Evolutionary conservation across 2,797 vertebrate species (phyloP).

Genomic region (Champsocephalus esox): DNA sequence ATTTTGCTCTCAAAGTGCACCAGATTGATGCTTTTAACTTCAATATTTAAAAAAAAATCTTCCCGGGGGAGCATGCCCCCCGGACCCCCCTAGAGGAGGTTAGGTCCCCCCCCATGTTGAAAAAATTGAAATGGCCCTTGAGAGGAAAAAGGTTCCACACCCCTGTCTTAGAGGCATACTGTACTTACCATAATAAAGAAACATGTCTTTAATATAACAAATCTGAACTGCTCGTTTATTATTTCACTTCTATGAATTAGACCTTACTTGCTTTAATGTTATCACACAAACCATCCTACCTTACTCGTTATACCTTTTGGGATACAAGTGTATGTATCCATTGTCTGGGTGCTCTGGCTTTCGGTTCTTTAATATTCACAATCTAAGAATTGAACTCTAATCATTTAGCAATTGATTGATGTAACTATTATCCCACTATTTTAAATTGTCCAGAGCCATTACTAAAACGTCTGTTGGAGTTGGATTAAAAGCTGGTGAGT

Average conservation of each 20-base stretch:
- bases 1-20: no score
- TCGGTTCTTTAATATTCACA: not conserved
- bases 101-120: no score
- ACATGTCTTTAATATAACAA: slow-evolving; percentile 10
- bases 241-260: slow-evolving; percentile 1
- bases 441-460: slow-evolving; percentile 20
- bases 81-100: no score
- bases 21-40: no score
- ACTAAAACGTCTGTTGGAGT: slow-evolving; percentile 2
- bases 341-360: slow-evolving; percentile 25
- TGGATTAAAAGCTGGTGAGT: slow-evolving; percentile 23
- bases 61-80: no score
- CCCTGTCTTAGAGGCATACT: not conserved
- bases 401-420: not conserved
- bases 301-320: slow-evolving; percentile 9
- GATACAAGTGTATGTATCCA: slow-evolving; percentile 1
- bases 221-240: not conserved
- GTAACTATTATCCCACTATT: not conserved
- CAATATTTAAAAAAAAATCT: no score
- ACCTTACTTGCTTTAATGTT: slow-evolving; percentile 13
- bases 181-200: not conserved
- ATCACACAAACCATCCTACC: not conserved
- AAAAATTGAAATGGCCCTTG: no score
- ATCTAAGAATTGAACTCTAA: slow-evolving; percentile 11
- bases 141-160: no score